Percentiles rank a stretch among this genome's conserved stretches.
Evolutionary conservation across 2,888 invertebrate species (phyloP).

Genomic region (Carterocephalus palaemon): DNA sequence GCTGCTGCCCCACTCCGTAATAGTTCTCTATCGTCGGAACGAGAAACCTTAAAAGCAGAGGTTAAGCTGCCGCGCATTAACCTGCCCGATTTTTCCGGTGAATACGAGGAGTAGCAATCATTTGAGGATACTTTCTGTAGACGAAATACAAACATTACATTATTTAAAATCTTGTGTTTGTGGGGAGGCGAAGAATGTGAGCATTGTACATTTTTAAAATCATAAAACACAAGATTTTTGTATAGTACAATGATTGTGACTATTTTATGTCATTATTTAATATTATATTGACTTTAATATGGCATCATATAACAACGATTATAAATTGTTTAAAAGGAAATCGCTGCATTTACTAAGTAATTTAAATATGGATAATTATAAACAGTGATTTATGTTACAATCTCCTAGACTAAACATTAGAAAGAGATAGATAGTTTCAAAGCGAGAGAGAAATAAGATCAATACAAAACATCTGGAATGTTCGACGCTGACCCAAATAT

Average conservation of each 20-base stretch:
- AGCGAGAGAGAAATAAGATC: constrained; percentile 3
- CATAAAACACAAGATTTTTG: no score
- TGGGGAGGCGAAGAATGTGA: constrained; percentile 24
- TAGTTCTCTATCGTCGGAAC: background rate
- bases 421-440: background rate
- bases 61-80: constrained; percentile 25
- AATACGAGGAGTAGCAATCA: constrained; percentile 31
- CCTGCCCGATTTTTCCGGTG: constrained; percentile 28
- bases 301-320: no score
- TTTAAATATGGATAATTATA: no score
- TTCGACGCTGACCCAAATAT: background rate
- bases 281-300: no score
- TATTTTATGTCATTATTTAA: no score
- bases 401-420: constrained; percentile 30
- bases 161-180: constrained; percentile 30
- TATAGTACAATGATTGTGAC: no score
- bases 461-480: background rate
- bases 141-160: constrained; percentile 29
- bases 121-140: constrained; percentile 31
- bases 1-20: no score
- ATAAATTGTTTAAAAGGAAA: no score
- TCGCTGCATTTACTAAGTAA: no score
- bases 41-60: background rate
- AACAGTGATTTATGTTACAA: constrained; percentile 15
- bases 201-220: constrained; percentile 10